A percentile compares a stretch with the other conserved stretches of the same genome.
These are phyloP conservation scores for Cassiopea xamachana DNA, from an alignment of 30 jellyfish, hydroid and myxozoan genomes.

Conservation along the genomic window DNA sequence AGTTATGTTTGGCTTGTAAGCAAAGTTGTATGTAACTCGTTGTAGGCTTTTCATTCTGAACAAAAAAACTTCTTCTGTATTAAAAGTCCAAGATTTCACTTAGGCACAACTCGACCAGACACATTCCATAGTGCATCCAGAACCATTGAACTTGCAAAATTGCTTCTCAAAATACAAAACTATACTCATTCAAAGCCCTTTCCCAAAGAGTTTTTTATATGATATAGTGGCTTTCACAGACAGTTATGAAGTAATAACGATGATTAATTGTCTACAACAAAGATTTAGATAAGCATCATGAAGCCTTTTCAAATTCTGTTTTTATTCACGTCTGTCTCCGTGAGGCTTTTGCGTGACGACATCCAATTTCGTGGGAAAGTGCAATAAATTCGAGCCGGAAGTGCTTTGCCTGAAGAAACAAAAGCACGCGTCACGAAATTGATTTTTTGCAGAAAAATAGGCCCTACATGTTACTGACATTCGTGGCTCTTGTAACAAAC, in stretches of 20 bases:
- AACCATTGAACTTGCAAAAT: no score
- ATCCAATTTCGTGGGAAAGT: background rate
- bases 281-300: background rate
- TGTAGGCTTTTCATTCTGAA: no score
- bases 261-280: background rate
- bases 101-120: no score
- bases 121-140: no score
- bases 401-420: background rate
- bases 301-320: background rate
- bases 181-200: no score
- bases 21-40: no score
- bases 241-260: background rate
- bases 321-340: background rate
- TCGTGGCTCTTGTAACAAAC: background rate
- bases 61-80: no score
- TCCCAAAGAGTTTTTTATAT: no score
- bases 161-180: no score
- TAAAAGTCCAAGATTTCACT: no score
- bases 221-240: no score
- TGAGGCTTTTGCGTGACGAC: background rate
- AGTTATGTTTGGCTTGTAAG: no score
- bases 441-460: background rate
- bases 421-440: conserved; percentile 1
- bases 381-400: background rate
- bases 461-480: background rate